phyloP scores from a whole-genome alignment of 2,113 vertebrate species.

The Rhinoptilus africanus region DNA sequence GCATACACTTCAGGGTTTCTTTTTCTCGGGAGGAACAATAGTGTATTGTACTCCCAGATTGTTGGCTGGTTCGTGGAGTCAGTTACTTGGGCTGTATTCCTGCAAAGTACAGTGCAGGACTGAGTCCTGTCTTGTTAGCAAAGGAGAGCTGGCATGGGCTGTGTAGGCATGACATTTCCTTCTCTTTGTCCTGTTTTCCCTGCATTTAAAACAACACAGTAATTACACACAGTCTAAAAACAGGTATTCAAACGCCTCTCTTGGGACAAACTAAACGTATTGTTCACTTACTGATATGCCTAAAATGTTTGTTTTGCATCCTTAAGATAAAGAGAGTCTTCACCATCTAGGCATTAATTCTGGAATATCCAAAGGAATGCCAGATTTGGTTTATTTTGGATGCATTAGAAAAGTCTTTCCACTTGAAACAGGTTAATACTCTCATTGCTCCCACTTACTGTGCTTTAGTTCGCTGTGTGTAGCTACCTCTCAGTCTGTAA shows the following conservation, averaged over 20 bases:
- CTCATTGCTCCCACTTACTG: accelerated
- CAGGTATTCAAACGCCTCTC: background rate
- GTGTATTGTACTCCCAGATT: background rate
- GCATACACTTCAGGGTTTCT: background rate
- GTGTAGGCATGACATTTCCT: background rate
- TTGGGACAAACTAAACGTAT: background rate
- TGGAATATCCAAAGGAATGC: background rate
- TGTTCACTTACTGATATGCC: background rate
- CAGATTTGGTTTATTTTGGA: background rate
- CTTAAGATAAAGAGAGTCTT: background rate
- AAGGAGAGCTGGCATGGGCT: background rate
- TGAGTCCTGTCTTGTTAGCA: background rate
- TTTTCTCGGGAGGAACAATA: background rate
- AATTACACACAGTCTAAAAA: background rate
- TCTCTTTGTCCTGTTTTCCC: background rate
- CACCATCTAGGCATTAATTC: background rate
- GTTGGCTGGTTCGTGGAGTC: background rate
- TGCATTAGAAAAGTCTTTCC: background rate
- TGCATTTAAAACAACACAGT: background rate
- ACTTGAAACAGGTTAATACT: background rate
- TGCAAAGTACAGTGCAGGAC: background rate
- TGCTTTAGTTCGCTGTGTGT: background rate
- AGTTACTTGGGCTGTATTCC: background rate
- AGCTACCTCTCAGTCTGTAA: background rate
- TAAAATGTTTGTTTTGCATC: background rate